Evolutionary conservation across 2,888 invertebrate species (phyloP).

Genomic region (Panzeria rudis): DNA sequence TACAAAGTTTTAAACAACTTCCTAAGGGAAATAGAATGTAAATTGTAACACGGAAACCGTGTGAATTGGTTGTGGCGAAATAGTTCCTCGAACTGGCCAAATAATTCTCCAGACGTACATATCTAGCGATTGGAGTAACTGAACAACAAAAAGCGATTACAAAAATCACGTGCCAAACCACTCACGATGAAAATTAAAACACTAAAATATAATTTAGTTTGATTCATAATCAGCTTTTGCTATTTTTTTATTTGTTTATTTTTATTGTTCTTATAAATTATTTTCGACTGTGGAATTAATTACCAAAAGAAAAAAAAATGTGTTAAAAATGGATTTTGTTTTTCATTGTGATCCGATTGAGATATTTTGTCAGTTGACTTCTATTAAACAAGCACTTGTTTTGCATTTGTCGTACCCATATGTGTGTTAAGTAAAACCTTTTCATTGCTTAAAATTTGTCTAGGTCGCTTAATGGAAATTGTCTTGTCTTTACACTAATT

Average conservation of each 20-base stretch:
- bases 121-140: too few species aligned
- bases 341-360: slow-evolving; percentile 34
- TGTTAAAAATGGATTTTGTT: slow-evolving; percentile 40
- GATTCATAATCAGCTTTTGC: slow-evolving; percentile 61
- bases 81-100: too few species aligned
- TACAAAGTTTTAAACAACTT: too few species aligned
- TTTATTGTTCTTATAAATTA: slow-evolving; percentile 60
- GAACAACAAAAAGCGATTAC: too few species aligned
- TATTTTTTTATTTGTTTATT: slow-evolving; percentile 60
- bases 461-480: neutral
- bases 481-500: slow-evolving; percentile 32
- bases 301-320: slow-evolving; percentile 39
- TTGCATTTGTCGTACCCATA: neutral
- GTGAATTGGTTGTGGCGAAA: too few species aligned
- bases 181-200: slow-evolving; percentile 3
- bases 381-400: slow-evolving; percentile 40
- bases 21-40: too few species aligned
- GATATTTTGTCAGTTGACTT: slow-evolving; percentile 25
- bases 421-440: neutral
- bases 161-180: too few species aligned
- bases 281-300: slow-evolving; percentile 59
- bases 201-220: slow-evolving; percentile 28
- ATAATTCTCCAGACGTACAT: too few species aligned
- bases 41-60: too few species aligned
- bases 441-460: neutral